These are phyloP conservation scores for Lasioglossum baleicum DNA, from an alignment of 1,140 invertebrate species.

Conservation along the genomic window DNA sequence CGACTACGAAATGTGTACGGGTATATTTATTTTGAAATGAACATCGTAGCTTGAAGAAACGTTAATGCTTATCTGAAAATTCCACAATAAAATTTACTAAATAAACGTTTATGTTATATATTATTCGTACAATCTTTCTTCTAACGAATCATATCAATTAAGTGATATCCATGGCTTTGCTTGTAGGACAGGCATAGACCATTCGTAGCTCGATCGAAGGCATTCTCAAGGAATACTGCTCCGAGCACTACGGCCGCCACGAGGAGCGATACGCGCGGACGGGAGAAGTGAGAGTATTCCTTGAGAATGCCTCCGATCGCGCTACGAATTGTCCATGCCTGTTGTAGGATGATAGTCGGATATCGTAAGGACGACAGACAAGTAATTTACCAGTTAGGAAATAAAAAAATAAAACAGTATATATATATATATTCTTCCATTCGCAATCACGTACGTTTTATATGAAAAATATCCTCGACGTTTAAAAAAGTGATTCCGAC, in stretches of 20 bases:
- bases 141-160: not conserved
- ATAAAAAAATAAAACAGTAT: no score
- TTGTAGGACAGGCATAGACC: not conserved
- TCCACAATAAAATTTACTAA: constrained; percentile 8
- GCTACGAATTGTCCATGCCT: no score
- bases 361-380: not conserved
- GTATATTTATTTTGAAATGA: not conserved
- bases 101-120: constrained; percentile 1
- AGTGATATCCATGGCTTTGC: not conserved
- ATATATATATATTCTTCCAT: no score
- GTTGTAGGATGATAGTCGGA: not conserved
- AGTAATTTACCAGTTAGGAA: no score
- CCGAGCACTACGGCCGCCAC: no score
- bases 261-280: no score
- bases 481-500: not conserved
- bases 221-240: no score
- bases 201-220: no score
- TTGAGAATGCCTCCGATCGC: no score
- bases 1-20: not conserved
- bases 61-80: not conserved
- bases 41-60: not conserved
- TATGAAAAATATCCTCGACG: not conserved
- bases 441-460: not conserved
- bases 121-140: not conserved
- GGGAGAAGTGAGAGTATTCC: no score